phyloP scores from a whole-genome alignment of 2,113 vertebrate species.

The Tachycineta bicolor region DNA sequence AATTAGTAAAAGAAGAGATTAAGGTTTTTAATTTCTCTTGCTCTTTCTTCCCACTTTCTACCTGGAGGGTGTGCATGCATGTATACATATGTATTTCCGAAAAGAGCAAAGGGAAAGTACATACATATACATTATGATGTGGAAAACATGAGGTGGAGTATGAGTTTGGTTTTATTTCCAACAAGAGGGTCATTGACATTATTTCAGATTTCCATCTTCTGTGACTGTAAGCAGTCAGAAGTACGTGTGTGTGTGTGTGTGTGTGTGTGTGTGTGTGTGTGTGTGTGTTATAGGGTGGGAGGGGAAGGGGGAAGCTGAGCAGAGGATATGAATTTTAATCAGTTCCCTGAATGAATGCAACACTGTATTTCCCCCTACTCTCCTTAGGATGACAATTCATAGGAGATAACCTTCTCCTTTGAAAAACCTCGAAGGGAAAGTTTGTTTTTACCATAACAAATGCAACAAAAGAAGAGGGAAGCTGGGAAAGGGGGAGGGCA shows the following conservation, averaged over 20 bases:
- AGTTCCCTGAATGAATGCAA: constrained; percentile 42
- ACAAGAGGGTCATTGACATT: background rate
- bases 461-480: constrained; percentile 8
- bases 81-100: background rate
- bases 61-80: background rate
- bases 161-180: background rate
- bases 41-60: constrained; percentile 1
- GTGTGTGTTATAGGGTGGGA: background rate
- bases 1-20: constrained; percentile 69
- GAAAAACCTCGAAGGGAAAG: background rate
- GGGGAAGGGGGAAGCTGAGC: background rate
- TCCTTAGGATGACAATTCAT: constrained; percentile 44
- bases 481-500: background rate
- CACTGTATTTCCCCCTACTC: constrained; percentile 27
- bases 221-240: background rate
- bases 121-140: background rate
- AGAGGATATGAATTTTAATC: constrained; percentile 57
- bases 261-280: background rate
- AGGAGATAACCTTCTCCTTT: constrained; percentile 57
- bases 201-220: background rate
- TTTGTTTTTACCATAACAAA: constrained; percentile 49
- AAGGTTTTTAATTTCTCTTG: constrained; percentile 56
- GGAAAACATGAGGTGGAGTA: background rate
- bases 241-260: background rate
- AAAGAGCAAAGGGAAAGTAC: background rate